Evolutionary conservation across 2,797 vertebrate species (phyloP).

Genomic region (Distichodus sexfasciatus): DNA sequence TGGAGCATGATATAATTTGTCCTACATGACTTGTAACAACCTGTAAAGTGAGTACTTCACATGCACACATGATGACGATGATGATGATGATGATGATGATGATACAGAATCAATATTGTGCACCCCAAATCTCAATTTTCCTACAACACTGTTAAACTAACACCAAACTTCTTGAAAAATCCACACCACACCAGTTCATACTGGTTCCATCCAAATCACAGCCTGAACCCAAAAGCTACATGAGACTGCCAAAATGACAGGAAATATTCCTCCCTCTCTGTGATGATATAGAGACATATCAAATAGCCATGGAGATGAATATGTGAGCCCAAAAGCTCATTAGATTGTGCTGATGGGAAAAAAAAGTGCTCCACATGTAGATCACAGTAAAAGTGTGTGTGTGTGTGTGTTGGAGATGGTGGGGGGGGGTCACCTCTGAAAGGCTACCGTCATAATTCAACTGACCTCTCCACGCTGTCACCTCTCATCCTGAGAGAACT

Average conservation of each 20-base stretch:
- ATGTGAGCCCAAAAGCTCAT: slow-evolving; percentile 29
- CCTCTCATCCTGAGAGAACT: slow-evolving; percentile 55
- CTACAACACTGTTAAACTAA: no score
- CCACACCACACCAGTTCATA: no score
- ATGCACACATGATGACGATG: no score
- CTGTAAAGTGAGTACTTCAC: no score
- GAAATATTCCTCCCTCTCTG: slow-evolving; percentile 6
- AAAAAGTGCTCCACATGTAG: slow-evolving; percentile 36
- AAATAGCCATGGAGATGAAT: slow-evolving; percentile 2
- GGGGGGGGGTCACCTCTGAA: slow-evolving; percentile 35
- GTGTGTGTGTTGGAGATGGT: background rate
- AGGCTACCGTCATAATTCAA: slow-evolving; percentile 53
- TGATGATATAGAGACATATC: slow-evolving; percentile 24
- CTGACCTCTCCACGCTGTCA: slow-evolving; percentile 42
- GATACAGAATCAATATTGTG: no score
- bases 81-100: no score
- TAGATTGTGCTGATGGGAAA: slow-evolving; percentile 17
- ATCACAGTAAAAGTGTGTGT: slow-evolving; percentile 33
- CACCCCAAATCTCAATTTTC: no score
- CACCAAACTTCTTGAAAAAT: no score
- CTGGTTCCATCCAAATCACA: no score
- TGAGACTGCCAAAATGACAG: background rate
- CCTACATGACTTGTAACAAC: no score
- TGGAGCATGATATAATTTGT: no score
- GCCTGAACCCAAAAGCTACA: no score